Evolutionary conservation across 2,113 vertebrate genomes (phyloP).

Genomic region (Tamias sibiricus): DNA sequence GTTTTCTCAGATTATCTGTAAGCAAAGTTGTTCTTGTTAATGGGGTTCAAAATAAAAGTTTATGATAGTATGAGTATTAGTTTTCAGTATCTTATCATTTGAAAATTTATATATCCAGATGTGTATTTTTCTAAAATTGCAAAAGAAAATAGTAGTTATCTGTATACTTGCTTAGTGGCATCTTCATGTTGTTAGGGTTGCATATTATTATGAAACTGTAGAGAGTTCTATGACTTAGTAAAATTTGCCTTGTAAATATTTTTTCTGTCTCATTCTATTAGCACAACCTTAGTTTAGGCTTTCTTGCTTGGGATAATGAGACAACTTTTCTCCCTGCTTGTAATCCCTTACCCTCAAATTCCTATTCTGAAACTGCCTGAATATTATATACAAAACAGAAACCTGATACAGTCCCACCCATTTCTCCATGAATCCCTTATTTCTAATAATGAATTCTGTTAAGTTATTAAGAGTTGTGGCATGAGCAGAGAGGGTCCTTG

Average conservation of each 20-base stretch:
- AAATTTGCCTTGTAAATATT: neutral
- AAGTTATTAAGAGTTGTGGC: neutral
- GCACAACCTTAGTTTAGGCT: neutral
- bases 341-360: neutral
- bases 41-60: neutral
- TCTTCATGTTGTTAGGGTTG: neutral
- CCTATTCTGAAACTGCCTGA: neutral
- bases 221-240: neutral
- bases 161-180: neutral
- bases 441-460: neutral
- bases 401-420: neutral
- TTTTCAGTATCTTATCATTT: slow-evolving; percentile 30
- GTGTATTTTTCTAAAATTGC: slow-evolving; percentile 49
- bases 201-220: neutral
- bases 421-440: neutral
- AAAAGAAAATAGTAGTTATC: neutral
- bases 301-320: slow-evolving; percentile 21
- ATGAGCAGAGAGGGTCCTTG: neutral
- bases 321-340: neutral
- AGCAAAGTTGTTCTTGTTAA: slow-evolving; percentile 34
- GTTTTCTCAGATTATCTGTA: slow-evolving; percentile 51
- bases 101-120: neutral
- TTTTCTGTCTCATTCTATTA: neutral
- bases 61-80: slow-evolving; percentile 23
- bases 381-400: neutral